A percentile compares a stretch with the other conserved stretches of the same genome.
phyloP scores from a whole-genome alignment of 2,797 vertebrate genomes.

The Phalloptychus januarius region DNA sequence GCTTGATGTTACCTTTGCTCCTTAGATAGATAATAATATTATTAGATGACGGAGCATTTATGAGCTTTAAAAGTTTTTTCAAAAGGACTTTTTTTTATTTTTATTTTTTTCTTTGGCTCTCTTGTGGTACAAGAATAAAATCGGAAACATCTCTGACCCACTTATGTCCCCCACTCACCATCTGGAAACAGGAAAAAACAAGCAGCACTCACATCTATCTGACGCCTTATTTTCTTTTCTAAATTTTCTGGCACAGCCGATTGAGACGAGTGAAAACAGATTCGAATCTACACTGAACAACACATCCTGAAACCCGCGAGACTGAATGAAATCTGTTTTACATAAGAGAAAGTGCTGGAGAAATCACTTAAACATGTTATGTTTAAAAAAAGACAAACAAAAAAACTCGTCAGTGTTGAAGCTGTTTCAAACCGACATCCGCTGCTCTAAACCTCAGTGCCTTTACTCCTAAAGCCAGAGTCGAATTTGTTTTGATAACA shows the following conservation, averaged over 20 bases:
- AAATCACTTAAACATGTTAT: not conserved
- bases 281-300: not conserved
- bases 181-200: slow-evolving; percentile 2
- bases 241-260: not conserved
- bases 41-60: not conserved
- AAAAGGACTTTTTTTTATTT: not conserved
- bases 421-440: not conserved
- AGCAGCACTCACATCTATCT: not conserved
- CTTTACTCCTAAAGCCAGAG: not conserved
- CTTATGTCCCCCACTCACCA: not conserved
- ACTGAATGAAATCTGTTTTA: not conserved
- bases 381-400: not conserved
- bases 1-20: too few relatives aligned
- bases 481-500: not conserved
- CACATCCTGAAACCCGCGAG: not conserved
- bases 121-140: not conserved
- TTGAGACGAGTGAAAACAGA: not conserved
- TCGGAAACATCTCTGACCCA: slow-evolving; percentile 6
- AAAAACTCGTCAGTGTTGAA: not conserved
- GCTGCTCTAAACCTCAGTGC: not conserved
- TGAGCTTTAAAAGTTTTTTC: not conserved
- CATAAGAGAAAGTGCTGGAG: not conserved
- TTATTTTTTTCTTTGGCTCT: not conserved
- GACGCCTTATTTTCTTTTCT: not conserved
- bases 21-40: not conserved